These are phyloP conservation scores for Eristalis tenax DNA, from an alignment of 2,888 invertebrate genomes.

Conservation along the genomic window DNA sequence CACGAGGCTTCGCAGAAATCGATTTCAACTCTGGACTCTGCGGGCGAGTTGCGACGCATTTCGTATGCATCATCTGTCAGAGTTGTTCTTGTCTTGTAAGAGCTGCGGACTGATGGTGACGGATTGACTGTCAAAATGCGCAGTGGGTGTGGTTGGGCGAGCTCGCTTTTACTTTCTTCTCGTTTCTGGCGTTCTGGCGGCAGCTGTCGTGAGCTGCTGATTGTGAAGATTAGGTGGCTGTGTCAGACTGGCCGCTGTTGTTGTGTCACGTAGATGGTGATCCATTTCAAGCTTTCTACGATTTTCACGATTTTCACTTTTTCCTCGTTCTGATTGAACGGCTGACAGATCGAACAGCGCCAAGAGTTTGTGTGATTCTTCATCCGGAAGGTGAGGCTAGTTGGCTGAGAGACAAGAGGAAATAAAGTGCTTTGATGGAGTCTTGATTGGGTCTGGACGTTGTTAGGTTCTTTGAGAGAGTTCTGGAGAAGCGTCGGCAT, in stretches of 20 bases:
- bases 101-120: constrained; percentile 18
- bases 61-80: constrained; percentile 9
- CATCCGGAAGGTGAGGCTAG: neutral
- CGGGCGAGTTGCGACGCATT: constrained; percentile 8
- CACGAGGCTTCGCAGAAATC: neutral
- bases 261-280: neutral
- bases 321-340: neutral
- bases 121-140: constrained; percentile 16
- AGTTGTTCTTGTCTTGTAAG: constrained; percentile 28
- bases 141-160: neutral
- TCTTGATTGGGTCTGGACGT: too few relatives aligned
- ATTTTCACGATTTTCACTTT: neutral
- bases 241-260: neutral
- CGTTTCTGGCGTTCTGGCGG: neutral
- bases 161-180: neutral
- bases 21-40: constrained; percentile 1
- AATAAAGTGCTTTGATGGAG: too few relatives aligned
- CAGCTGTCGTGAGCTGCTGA: neutral
- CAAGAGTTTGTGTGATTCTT: neutral
- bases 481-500: too few relatives aligned
- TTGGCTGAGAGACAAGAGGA: neutral
- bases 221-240: neutral
- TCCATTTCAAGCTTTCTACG: neutral
- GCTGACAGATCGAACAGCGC: neutral
- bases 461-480: too few relatives aligned